Percentiles rank a stretch among this genome's conserved stretches.
Evolutionary conservation across 1,140 invertebrate species (phyloP).

Genomic region (Polypedilum vanderplanki): DNA sequence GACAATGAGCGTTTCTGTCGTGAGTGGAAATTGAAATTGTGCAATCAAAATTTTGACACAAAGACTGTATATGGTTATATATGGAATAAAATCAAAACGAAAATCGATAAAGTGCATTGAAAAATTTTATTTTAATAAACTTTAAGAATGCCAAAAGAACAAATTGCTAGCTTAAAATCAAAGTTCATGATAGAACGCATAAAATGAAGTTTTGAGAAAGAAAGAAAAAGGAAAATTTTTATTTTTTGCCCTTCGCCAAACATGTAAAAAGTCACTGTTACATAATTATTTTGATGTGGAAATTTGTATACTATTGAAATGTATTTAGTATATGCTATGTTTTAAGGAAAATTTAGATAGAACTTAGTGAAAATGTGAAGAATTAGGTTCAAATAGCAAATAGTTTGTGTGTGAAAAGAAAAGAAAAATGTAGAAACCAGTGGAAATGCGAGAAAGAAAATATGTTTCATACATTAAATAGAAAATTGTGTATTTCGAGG

Average conservation of each 20-base stretch:
- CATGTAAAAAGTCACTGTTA: too few species aligned
- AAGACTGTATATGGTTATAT: not conserved
- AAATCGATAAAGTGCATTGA: conserved; percentile 9
- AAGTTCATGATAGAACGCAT: not conserved
- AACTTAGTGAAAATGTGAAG: not conserved
- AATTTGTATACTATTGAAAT: not conserved
- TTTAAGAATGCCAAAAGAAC: not conserved
- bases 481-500: not conserved
- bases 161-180: not conserved
- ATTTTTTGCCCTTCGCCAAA: too few species aligned
- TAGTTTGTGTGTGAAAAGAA: not conserved
- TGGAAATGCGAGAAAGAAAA: not conserved
- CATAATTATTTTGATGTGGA: too few species aligned
- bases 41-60: conserved; percentile 6
- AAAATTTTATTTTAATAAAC: not conserved
- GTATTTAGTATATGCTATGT: not conserved
- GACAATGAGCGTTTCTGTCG: not conserved
- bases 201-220: too few species aligned
- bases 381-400: not conserved
- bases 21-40: conserved; percentile 1
- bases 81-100: not conserved
- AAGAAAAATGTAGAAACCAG: not conserved
- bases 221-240: too few species aligned
- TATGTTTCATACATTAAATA: not conserved
- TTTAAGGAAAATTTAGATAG: not conserved